Conservation (phyloP, 1,140 invertebrate species). For the Daktulosphaira vitifoliae region DNA sequence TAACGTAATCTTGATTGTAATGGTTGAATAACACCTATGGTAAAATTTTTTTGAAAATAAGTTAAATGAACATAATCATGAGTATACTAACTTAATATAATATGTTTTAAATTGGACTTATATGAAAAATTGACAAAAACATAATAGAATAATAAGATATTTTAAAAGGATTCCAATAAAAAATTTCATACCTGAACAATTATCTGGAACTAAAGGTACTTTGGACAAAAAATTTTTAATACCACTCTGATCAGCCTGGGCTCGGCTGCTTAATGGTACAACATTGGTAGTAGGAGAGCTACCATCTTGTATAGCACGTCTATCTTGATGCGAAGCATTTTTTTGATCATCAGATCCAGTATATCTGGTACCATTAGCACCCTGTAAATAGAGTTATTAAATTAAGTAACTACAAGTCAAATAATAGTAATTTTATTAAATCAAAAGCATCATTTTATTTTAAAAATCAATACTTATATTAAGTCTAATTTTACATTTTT, state of each 20-base stretch:
- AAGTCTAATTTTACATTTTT: too few relatives aligned
- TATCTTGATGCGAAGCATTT: constrained; percentile 26
- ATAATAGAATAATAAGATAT: too few relatives aligned
- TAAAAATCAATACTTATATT: not conserved
- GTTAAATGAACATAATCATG: too few relatives aligned
- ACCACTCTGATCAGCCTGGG: constrained; percentile 20
- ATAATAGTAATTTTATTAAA: too few relatives aligned
- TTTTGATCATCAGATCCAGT: constrained; percentile 31
- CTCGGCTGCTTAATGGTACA: constrained; percentile 9
- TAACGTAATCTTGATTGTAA: constrained; percentile 25
- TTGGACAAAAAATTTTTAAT: constrained; percentile 27
- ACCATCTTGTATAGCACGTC: constrained; percentile 26
- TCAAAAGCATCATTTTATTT: too few relatives aligned
- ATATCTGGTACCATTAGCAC: constrained; percentile 23
- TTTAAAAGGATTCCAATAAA: too few relatives aligned
- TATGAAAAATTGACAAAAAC: too few relatives aligned
- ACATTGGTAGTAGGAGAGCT: constrained; percentile 17
- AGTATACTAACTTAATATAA: too few relatives aligned
- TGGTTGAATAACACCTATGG: constrained; percentile 14
- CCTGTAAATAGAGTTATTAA: too few relatives aligned
- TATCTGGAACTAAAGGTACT: constrained; percentile 26
- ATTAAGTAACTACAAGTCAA: too few relatives aligned
- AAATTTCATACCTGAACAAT: constrained; percentile 6
- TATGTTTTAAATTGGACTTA: too few relatives aligned
- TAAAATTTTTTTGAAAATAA: too few relatives aligned